These are phyloP conservation scores for Hypomesus transpacificus DNA, from an alignment of 2,113 vertebrate genomes.

Conservation along the genomic window DNA sequence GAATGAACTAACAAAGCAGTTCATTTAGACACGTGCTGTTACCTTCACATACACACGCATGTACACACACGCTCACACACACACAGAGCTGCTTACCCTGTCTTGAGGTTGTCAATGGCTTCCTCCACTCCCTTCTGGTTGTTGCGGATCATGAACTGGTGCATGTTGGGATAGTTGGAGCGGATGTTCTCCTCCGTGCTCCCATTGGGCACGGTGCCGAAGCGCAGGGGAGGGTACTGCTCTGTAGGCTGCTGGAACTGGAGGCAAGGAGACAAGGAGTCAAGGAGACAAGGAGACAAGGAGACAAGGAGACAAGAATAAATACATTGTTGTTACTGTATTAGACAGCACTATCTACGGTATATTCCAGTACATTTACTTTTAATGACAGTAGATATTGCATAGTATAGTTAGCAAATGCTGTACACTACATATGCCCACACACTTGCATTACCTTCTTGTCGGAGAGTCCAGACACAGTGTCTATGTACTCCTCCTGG, in stretches of 20 bases:
- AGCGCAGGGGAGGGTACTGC: conserved; percentile 89
- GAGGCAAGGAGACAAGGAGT: background rate
- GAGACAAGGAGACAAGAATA: background rate
- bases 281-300: background rate
- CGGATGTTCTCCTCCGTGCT: conserved; percentile 93
- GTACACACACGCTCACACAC: background rate
- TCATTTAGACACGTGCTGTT: too few relatives aligned
- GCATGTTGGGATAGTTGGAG: conserved; percentile 92
- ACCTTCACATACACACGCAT: background rate
- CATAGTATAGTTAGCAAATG: too few relatives aligned
- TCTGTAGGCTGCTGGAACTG: conserved; percentile 90
- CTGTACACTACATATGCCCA: background rate
- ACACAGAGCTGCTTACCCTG: conserved; percentile 65
- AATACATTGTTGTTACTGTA: too few relatives aligned
- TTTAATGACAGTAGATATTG: too few relatives aligned
- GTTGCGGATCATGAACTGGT: conserved; percentile 89
- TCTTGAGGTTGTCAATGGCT: conserved; percentile 87
- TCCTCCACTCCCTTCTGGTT: conserved; percentile 91
- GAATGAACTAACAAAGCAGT: too few relatives aligned
- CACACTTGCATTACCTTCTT: conserved; percentile 76
- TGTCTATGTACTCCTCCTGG: conserved; percentile 95
- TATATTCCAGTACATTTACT: too few relatives aligned
- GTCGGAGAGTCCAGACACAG: conserved; percentile 90
- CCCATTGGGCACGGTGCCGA: conserved; percentile 89
- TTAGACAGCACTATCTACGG: too few relatives aligned